A percentile compares a stretch with the other conserved stretches of the same genome.
phyloP scores from a whole-genome alignment of 1,140 invertebrate species.

The Chrysomallon squamiferum region DNA sequence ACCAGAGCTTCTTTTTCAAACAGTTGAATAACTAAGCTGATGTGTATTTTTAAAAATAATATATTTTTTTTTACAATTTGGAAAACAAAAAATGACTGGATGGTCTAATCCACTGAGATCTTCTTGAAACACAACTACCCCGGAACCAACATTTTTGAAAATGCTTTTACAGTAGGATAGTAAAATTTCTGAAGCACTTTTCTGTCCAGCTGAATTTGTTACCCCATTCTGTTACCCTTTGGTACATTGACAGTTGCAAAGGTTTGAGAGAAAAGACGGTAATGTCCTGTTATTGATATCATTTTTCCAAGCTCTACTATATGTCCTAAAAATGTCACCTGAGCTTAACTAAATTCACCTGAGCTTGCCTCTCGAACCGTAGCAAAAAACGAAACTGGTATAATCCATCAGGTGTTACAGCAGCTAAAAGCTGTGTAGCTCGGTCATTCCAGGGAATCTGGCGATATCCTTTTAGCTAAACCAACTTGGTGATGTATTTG shows the following conservation, averaged over 20 bases:
- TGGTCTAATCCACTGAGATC: slow-evolving; percentile 21
- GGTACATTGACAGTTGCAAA: slow-evolving; percentile 50
- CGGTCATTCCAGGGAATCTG: slow-evolving; percentile 19
- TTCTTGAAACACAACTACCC: slow-evolving; percentile 28
- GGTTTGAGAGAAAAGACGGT: background rate
- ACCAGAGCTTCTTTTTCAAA: slow-evolving; percentile 14
- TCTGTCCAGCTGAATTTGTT: slow-evolving; percentile 43
- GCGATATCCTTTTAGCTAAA: slow-evolving; percentile 20
- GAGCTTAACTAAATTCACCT: slow-evolving; percentile 12
- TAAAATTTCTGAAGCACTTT: slow-evolving; percentile 53
- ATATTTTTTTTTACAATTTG: slow-evolving; percentile 9
- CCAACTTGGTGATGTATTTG: slow-evolving; percentile 21
- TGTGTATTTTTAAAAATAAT: too few species aligned
- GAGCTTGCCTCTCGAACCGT: slow-evolving; percentile 48
- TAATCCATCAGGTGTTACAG: slow-evolving; percentile 42
- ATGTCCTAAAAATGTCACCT: slow-evolving; percentile 24
- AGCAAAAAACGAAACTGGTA: slow-evolving; percentile 57
- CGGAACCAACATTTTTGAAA: slow-evolving; percentile 22
- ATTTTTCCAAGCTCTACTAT: slow-evolving; percentile 14
- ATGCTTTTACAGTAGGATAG: slow-evolving; percentile 27
- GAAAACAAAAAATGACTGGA: slow-evolving; percentile 26
- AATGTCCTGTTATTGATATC: slow-evolving; percentile 3
- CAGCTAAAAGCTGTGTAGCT: slow-evolving; percentile 22
- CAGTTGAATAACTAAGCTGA: slow-evolving; percentile 15
- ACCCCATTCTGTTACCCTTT: slow-evolving; percentile 49